Base-by-base conservation (phyloP, 1,140 invertebrate species). In the Drosophila bocqueti region DNA sequence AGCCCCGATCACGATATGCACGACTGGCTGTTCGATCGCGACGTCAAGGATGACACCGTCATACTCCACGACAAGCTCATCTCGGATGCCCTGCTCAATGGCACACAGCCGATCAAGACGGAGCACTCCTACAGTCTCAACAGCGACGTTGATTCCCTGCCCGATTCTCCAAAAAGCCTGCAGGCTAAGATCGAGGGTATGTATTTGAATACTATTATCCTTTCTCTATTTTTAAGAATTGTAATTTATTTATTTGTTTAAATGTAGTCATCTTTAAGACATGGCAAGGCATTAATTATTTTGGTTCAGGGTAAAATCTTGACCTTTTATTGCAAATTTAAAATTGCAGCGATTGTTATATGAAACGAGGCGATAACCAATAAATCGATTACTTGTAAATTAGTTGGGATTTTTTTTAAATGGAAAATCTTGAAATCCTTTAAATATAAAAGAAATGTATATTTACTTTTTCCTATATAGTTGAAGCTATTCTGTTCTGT, bases 11-110 rank as follows among this genome's bases (percentile, higher is more conserved):
- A 93, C 43, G 94, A 94, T 60, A 94, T 95, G 93, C 92, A 93
- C 60, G 94, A 95, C 90, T 95, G 94, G 94, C 93, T 95, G 75
- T 94, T 94, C 69, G 95, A 95, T 79, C 93, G 95, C 31, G 90
- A 93, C 81, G 84, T 92, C 61, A 93, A 93, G 83, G 90, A 89
- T 77, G 79, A 87, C 52, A 80, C 85, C 49, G 96, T 98, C 60
- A 95, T 97, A 24, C 93, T 98, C 3, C 96, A 97, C 91, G 97
- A 98, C 93, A 95, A 96, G 78, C 94, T 98, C 82, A 98, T 98
- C 95, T 97, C 97, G 29, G 97, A 98, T 86, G 97, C 97, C 0
- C 95, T 96, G 16, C 94, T 97, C 11, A 92, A 92, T 72, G 96
- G 96, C 47, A 95, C 96, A 21, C 92, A 94, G 79, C 96, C 97